Percentiles rank a stretch among this genome's conserved stretches.
phyloP scores from a whole-genome alignment of 2,888 invertebrate genomes.

The Drosophila affinis region DNA sequence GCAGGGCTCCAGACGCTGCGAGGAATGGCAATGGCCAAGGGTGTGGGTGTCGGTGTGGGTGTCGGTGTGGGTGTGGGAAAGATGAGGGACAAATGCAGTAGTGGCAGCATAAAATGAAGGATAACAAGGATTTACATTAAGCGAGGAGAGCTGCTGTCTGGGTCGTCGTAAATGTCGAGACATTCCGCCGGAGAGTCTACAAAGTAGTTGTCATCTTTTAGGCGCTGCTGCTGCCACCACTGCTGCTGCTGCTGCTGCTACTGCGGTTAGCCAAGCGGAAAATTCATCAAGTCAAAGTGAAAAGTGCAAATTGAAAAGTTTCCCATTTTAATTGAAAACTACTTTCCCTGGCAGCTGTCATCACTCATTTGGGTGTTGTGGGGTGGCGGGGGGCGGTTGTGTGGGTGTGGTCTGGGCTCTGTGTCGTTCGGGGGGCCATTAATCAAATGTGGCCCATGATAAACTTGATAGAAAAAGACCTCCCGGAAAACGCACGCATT shows the following conservation, averaged over 20 bases:
- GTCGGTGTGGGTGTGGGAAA: neutral
- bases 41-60: neutral
- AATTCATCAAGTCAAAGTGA: constrained; percentile 45
- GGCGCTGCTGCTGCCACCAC: constrained; percentile 11
- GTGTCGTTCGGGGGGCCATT: constrained; percentile 42
- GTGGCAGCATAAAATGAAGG: constrained; percentile 58
- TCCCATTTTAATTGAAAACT: constrained; percentile 25
- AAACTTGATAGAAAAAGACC: constrained; percentile 52
- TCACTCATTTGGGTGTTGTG: constrained; percentile 6
- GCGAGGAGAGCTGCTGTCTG: constrained; percentile 27
- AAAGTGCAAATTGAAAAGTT: constrained; percentile 26
- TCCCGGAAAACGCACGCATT: constrained; percentile 15
- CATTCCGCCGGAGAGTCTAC: constrained; percentile 12
- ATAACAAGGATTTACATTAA: constrained; percentile 73
- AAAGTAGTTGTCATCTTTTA: constrained; percentile 31
- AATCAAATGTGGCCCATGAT: constrained; percentile 65
- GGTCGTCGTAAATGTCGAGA: constrained; percentile 19
- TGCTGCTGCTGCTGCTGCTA: constrained; percentile 2
- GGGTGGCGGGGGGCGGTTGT: neutral
- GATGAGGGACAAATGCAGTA: neutral
- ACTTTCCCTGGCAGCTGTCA: constrained; percentile 26
- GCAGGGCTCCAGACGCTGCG: neutral
- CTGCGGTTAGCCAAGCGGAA: constrained; percentile 28
- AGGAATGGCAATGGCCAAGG: neutral
- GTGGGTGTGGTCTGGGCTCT: neutral